Evolutionary conservation across 2,797 vertebrate genomes (phyloP), one percentile per base, ranked within the genome.

Genomic region (Telmatherina bonti): DNA sequence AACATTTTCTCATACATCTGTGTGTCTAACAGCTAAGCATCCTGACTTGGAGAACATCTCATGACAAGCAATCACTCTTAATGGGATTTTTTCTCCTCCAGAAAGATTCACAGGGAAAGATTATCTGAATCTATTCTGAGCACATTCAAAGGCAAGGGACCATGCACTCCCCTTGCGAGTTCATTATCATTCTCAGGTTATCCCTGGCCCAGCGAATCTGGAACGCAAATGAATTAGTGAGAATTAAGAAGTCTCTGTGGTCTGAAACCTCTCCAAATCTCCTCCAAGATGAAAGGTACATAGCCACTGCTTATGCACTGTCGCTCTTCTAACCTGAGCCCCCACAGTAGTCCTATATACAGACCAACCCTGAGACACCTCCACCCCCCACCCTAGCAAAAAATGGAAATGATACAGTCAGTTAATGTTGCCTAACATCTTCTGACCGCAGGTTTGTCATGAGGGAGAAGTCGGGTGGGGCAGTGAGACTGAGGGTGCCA

Each of bases 181-280:
- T 98, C 96, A 98, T 94, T 95, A 94, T 93, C 90, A 94, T 94
- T 93, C 94, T 90, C 93, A 89, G 89, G 93, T 93, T 93, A 94
- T 94, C 95, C 96, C 91, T 89, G 95, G 95, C 95, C 96, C 95
- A 95, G 96, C 92, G 96, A 98, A 97, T 98, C 95, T 96, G 96
- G 96, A 96, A 97, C 96, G 94, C 96, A 97, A 97, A 98, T 97
- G 97, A 99, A 98, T 99, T 98, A 98, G 97, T 95, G 96, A 96
- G 97, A 98, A 98, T 98, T 97, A 98, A 96, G 95, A 95, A 96
- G 95, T 94, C 96, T 98, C 96, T 94, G 93, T 93, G 96, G 95
- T 96, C 93, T 96, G 95, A 98, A 97, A 95, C 95, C 95, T 96
- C 96, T 97, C 95, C 95, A 96, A 96, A 97, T 97, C 96, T 97